A percentile compares a stretch with the other conserved stretches of the same genome.
Evolutionary conservation across 2,113 vertebrate genomes (phyloP).

Genomic region (Serinus canaria): DNA sequence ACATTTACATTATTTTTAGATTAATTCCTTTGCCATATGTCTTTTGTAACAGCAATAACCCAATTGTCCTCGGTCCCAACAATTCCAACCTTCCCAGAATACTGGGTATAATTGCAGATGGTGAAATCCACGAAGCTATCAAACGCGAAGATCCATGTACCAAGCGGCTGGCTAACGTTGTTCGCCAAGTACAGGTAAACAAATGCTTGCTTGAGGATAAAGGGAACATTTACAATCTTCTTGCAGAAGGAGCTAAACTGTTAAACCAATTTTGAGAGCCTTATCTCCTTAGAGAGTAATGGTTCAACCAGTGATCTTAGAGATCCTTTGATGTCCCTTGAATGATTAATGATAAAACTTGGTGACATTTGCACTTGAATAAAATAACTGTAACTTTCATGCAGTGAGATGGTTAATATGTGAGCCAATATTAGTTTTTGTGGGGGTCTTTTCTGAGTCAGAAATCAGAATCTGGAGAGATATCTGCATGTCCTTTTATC

Average conservation of each 20-base stretch:
- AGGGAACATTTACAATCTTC: not conserved
- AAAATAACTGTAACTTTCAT: not conserved
- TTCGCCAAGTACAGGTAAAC: constrained; percentile 95
- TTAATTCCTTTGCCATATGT: not conserved
- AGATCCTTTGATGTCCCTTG: not conserved
- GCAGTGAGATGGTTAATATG: not conserved
- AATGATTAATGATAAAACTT: not conserved
- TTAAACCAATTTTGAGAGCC: not conserved
- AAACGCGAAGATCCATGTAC: constrained; percentile 93
- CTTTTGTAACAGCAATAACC: constrained; percentile 87
- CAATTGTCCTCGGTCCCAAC: constrained; percentile 92
- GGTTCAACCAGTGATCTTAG: not conserved
- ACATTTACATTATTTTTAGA: not conserved
- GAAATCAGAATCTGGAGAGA: not conserved
- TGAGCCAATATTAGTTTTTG: not conserved
- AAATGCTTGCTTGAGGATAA: not conserved
- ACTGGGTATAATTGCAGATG: constrained; percentile 94
- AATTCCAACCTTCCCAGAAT: constrained; percentile 96
- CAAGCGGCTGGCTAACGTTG: constrained; percentile 92
- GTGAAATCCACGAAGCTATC: constrained; percentile 90
- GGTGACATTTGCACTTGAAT: not conserved
- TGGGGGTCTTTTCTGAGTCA: not conserved
- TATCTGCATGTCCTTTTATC: not conserved
- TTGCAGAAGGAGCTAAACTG: not conserved
- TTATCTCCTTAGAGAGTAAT: not conserved